Conservation (phyloP, 2,797 vertebrate species). For the Huso huso region DNA sequence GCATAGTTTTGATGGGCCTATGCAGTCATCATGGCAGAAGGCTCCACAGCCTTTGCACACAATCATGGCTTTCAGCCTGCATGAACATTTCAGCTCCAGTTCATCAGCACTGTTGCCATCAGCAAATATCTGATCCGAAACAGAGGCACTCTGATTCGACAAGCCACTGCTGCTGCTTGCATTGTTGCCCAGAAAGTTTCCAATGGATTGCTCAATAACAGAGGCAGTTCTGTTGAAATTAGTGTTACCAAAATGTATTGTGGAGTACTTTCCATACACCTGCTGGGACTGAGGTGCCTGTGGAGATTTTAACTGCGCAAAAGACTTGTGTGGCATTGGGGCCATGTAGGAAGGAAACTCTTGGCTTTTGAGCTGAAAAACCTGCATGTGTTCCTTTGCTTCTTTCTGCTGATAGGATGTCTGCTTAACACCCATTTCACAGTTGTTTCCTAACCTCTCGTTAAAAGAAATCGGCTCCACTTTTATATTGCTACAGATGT, state of each 20-base stretch:
- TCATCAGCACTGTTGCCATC: slow-evolving; percentile 63
- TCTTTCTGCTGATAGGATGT: slow-evolving; percentile 65
- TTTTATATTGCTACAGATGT: slow-evolving; percentile 74
- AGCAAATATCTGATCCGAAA: slow-evolving; percentile 65
- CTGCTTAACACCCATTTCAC: slow-evolving; percentile 69
- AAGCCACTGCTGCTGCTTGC: slow-evolving; percentile 49
- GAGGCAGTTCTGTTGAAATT: slow-evolving; percentile 70
- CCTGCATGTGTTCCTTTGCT: slow-evolving; percentile 70
- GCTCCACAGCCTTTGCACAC: slow-evolving; percentile 75
- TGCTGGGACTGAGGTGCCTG: slow-evolving; percentile 50
- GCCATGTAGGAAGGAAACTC: slow-evolving; percentile 71
- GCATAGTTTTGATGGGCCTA: slow-evolving; percentile 74
- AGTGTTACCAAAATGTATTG: slow-evolving; percentile 70
- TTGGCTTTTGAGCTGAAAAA: slow-evolving; percentile 62
- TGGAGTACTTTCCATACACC: slow-evolving; percentile 65
- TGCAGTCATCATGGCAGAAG: slow-evolving; percentile 77
- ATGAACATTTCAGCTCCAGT: slow-evolving; percentile 73
- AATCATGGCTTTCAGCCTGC: slow-evolving; percentile 77
- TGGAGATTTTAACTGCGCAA: slow-evolving; percentile 60
- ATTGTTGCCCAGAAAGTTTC: slow-evolving; percentile 59
- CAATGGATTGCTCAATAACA: slow-evolving; percentile 71
- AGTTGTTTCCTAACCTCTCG: slow-evolving; percentile 70
- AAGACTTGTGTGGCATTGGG: slow-evolving; percentile 70
- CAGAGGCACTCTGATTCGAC: slow-evolving; percentile 48
- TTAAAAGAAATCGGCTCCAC: slow-evolving; percentile 73